These are phyloP conservation scores for Drosophila subpulchrella DNA, from an alignment of 1,140 invertebrate genomes.

Conservation along the genomic window DNA sequence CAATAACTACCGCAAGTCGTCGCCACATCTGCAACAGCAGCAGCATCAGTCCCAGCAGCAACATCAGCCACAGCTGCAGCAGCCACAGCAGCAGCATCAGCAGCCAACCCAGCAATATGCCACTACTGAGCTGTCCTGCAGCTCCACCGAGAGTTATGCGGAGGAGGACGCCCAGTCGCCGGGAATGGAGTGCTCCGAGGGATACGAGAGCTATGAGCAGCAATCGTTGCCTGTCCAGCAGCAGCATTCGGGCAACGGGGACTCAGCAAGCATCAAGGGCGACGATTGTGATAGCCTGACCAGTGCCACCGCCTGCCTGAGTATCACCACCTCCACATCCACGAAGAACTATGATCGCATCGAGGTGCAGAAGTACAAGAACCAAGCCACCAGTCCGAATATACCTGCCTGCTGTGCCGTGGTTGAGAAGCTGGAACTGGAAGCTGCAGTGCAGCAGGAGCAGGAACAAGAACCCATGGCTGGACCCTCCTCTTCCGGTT, in stretches of 20 bases:
- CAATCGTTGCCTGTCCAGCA: slow-evolving; percentile 32
- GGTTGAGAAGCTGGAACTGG: slow-evolving; percentile 55
- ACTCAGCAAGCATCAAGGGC: slow-evolving; percentile 32
- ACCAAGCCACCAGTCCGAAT: slow-evolving; percentile 84
- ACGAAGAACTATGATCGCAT: slow-evolving; percentile 83
- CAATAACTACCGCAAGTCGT: slow-evolving; percentile 61
- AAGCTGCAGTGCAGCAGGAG: slow-evolving; percentile 36
- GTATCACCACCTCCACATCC: slow-evolving; percentile 78
- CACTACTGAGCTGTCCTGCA: slow-evolving; percentile 63
- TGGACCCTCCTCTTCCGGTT: slow-evolving; percentile 19
- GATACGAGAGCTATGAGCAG: slow-evolving; percentile 56
- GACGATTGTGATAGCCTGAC: slow-evolving; percentile 79
- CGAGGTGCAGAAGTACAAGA: slow-evolving; percentile 83
- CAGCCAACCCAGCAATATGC: slow-evolving; percentile 54
- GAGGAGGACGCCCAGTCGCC: slow-evolving; percentile 71
- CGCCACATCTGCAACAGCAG: slow-evolving; percentile 59
- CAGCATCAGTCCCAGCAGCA: slow-evolving; percentile 35
- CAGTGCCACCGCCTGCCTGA: slow-evolving; percentile 73
- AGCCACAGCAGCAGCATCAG: slow-evolving; percentile 35
- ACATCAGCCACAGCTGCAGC: slow-evolving; percentile 37
- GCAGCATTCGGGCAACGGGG: slow-evolving; percentile 27
- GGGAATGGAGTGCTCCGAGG: slow-evolving; percentile 63
- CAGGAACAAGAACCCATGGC: slow-evolving; percentile 28
- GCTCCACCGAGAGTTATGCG: slow-evolving; percentile 71
- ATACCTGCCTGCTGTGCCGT: slow-evolving; percentile 74